A percentile compares a stretch with the other conserved stretches of the same genome.
Evolutionary conservation across 2,888 invertebrate species (phyloP).

Genomic region (Tetrapedia diversipes): DNA sequence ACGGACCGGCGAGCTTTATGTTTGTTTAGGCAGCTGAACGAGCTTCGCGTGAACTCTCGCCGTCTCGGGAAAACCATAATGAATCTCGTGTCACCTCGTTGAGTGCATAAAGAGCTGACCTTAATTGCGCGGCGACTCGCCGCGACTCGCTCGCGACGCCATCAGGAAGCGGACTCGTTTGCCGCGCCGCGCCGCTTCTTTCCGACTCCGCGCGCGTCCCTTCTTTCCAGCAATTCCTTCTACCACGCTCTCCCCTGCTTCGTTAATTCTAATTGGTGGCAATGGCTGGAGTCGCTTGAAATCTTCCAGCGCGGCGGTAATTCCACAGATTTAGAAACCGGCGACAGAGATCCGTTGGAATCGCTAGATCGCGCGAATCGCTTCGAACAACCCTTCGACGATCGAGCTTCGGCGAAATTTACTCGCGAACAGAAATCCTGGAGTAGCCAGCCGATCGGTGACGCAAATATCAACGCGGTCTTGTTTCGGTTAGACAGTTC

Average conservation of each 20-base stretch:
- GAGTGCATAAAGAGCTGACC: conserved; percentile 29
- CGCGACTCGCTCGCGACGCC: background rate
- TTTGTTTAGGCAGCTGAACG: conserved; percentile 75
- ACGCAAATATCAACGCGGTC: too few species aligned
- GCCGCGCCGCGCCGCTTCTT: background rate
- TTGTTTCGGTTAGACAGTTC: background rate
- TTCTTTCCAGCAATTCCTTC: background rate
- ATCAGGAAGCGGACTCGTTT: background rate
- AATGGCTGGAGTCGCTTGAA: background rate
- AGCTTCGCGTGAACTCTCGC: conserved; percentile 45
- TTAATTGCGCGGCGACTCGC: conserved; percentile 32
- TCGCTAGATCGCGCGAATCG: too few species aligned
- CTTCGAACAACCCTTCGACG: too few species aligned
- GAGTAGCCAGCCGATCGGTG: too few species aligned
- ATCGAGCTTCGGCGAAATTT: too few species aligned
- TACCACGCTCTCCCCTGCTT: background rate
- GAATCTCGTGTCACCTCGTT: conserved; percentile 46
- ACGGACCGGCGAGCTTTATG: conserved; percentile 69
- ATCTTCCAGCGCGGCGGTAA: background rate
- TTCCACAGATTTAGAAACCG: background rate
- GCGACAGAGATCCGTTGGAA: too few species aligned
- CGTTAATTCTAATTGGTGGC: background rate
- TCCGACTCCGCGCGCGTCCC: background rate
- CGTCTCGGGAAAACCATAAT: conserved; percentile 45
- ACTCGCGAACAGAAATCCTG: too few species aligned